phyloP scores from a whole-genome alignment of 2,888 invertebrate genomes.

The Athalia rosae region DNA sequence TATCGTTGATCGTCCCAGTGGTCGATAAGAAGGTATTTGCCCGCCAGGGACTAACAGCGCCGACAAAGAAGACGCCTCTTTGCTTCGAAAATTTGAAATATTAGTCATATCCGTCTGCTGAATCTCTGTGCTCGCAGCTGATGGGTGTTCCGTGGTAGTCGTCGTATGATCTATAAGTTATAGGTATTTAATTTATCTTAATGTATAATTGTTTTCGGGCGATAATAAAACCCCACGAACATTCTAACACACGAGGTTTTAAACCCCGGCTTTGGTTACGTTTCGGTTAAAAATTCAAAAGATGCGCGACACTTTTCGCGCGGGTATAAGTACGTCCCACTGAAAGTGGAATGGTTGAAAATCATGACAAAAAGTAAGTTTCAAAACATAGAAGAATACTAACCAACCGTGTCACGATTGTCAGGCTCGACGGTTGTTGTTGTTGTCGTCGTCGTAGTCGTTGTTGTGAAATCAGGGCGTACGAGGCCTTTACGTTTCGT shows the following conservation, averaged over 20 bases:
- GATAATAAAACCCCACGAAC: too few species aligned
- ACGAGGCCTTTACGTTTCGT: slow-evolving; percentile 17
- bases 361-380: background rate
- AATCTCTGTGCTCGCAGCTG: slow-evolving; percentile 10
- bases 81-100: slow-evolving; percentile 68
- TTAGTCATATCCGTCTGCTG: slow-evolving; percentile 46
- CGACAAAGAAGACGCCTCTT: slow-evolving; percentile 76
- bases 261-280: too few species aligned
- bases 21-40: slow-evolving; percentile 73
- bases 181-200: too few species aligned
- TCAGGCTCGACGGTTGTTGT: slow-evolving; percentile 13
- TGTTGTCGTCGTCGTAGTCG: background rate
- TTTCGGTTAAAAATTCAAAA: too few species aligned
- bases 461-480: background rate
- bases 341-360: too few species aligned
- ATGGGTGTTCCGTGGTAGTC: slow-evolving; percentile 25
- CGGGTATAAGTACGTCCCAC: too few species aligned
- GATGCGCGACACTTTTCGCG: too few species aligned
- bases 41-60: slow-evolving; percentile 80
- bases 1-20: slow-evolving; percentile 77
- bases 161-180: slow-evolving; percentile 18
- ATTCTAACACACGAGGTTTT: too few species aligned
- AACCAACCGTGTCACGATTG: background rate
- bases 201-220: too few species aligned
- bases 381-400: background rate